Conservation (phyloP, 2,113 vertebrate genomes). For the Ptilorrhoa leucosticta region DNA sequence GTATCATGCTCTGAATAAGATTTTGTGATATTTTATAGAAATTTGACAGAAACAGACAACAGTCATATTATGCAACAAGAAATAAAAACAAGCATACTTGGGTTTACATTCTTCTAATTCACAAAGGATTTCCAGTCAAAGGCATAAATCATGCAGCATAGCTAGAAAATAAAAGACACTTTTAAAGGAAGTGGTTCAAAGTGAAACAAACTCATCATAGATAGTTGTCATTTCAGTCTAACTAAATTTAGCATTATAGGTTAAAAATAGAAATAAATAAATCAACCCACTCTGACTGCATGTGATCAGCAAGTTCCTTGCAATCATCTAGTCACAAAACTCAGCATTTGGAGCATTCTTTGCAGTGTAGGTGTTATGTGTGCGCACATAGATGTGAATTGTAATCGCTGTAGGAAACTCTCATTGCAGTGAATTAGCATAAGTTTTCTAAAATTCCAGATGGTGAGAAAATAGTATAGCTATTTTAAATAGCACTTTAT, state of each 20-base stretch:
- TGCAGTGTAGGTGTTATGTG: neutral
- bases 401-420: neutral
- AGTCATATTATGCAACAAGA: neutral
- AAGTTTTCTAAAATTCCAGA: neutral
- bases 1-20: neutral
- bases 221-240: neutral
- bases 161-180: neutral
- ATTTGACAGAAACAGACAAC: neutral
- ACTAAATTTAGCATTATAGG: neutral
- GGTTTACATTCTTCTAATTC: neutral
- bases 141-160: neutral
- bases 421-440: neutral
- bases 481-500: neutral
- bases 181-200: neutral
- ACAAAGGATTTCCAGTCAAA: neutral
- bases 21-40: neutral
- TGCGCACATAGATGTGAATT: neutral
- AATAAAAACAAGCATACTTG: neutral
- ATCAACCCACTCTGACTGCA: neutral
- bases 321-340: neutral
- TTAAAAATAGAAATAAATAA: neutral
- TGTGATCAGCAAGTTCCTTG: neutral
- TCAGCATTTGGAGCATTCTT: neutral
- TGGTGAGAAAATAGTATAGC: neutral
- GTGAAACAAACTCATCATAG: neutral